A percentile compares a stretch with the other conserved stretches of the same genome.
Evolutionary conservation across 2,113 vertebrate genomes (phyloP).

Genomic region (Sceloporus undulatus): DNA sequence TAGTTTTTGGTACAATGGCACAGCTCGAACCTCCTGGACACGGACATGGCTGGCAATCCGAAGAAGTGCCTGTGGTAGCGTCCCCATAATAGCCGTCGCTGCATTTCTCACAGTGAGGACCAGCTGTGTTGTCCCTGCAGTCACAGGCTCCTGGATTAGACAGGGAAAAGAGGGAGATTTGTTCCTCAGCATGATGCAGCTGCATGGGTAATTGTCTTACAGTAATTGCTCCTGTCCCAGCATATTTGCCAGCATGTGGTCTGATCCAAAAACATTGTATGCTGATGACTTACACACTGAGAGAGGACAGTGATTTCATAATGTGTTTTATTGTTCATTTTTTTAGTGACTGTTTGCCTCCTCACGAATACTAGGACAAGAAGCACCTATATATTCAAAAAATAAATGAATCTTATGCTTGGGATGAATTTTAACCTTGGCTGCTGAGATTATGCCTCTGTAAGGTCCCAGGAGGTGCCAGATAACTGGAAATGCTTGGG

Average conservation of each 20-base stretch:
- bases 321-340: neutral
- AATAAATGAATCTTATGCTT: too few relatives aligned
- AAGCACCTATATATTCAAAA: too few relatives aligned
- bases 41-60: constrained; percentile 89
- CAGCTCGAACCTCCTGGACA: constrained; percentile 91
- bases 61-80: constrained; percentile 80
- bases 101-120: constrained; percentile 92
- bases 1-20: constrained; percentile 87
- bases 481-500: neutral
- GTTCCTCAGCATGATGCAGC: neutral
- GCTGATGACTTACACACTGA: neutral
- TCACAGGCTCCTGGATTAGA: constrained; percentile 83
- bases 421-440: neutral
- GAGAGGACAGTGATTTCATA: neutral
- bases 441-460: neutral
- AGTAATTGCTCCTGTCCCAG: neutral
- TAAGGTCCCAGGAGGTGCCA: neutral
- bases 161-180: neutral
- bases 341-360: neutral
- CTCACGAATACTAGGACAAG: neutral
- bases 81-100: constrained; percentile 93
- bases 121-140: constrained; percentile 90
- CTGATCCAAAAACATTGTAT: neutral
- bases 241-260: neutral
- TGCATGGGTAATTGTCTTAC: neutral